Conservation (phyloP, 2,113 vertebrate genomes). For the Mola mola region DNA sequence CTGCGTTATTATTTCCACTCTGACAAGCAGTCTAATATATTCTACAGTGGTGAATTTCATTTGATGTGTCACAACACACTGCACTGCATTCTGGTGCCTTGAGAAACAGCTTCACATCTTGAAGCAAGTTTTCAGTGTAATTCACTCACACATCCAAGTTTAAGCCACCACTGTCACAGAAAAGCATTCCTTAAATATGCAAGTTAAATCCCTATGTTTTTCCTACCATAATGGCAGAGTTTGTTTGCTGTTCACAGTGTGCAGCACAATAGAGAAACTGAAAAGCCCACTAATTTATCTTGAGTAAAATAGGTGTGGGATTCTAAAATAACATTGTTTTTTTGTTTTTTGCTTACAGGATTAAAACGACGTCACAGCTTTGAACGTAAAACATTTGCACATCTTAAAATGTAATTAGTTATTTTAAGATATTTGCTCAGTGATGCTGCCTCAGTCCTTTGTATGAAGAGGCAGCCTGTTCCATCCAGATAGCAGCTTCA, state of each 20-base stretch:
- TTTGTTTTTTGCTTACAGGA: constrained; percentile 59
- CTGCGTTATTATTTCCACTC: constrained; percentile 66
- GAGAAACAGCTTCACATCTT: constrained; percentile 26
- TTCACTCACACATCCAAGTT: constrained; percentile 42
- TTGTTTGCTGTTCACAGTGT: constrained; percentile 11
- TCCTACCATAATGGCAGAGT: constrained; percentile 22
- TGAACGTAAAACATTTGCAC: constrained; percentile 65
- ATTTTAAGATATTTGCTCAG: constrained; percentile 61
- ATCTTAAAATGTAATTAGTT: constrained; percentile 74
- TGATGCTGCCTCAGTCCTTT: constrained; percentile 57
- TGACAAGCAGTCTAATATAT: constrained; percentile 68
- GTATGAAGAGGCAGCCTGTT: constrained; percentile 60
- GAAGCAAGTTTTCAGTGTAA: constrained; percentile 9
- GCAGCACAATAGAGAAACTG: not conserved
- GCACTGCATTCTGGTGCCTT: constrained; percentile 36
- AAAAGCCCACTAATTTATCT: constrained; percentile 44
- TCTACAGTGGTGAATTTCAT: constrained; percentile 55
- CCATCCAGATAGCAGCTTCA: constrained; percentile 65
- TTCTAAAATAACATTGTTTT: constrained; percentile 54
- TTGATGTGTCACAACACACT: constrained; percentile 44
- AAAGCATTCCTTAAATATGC: constrained; percentile 10
- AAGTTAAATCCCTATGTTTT: constrained; percentile 34
- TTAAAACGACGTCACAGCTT: constrained; percentile 51
- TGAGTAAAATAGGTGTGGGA: constrained; percentile 35
- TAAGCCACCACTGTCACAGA: constrained; percentile 16